Percentiles rank a stretch among this genome's conserved stretches.
These are phyloP conservation scores for Indri indri DNA, from an alignment of 2,113 vertebrate species.

Conservation along the genomic window DNA sequence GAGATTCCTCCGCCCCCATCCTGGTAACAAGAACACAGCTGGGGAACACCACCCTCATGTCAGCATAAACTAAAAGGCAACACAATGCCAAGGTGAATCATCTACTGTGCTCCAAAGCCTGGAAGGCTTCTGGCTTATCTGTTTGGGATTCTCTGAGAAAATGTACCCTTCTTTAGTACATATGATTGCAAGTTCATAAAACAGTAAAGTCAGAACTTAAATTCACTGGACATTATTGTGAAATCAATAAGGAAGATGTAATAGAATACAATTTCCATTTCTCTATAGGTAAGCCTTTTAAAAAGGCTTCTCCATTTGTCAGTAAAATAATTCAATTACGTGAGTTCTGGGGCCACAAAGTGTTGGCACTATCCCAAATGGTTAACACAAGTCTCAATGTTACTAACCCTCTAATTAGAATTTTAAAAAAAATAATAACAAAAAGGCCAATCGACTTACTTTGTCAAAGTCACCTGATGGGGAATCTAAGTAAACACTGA, in stretches of 20 bases:
- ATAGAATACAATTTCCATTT: background rate
- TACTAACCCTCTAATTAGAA: background rate
- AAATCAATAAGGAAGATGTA: slow-evolving; percentile 29
- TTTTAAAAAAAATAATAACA: background rate
- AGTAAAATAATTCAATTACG: background rate
- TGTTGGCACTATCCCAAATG: background rate
- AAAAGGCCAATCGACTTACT: background rate
- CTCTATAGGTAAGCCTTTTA: background rate
- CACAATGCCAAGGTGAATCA: background rate
- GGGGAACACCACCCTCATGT: background rate
- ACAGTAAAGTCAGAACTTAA: background rate
- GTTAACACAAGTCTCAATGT: background rate
- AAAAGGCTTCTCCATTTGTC: background rate
- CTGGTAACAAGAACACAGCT: background rate
- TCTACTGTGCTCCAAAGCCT: background rate
- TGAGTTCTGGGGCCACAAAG: background rate
- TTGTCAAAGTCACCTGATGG: background rate
- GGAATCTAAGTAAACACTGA: background rate
- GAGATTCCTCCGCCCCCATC: background rate
- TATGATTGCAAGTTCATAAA: background rate
- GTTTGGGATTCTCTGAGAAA: background rate
- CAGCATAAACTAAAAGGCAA: background rate
- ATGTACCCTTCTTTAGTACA: background rate
- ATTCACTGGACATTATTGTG: background rate
- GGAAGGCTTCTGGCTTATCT: background rate